Base-by-base conservation (phyloP, 2,113 vertebrate genomes). In the Misgurnus anguillicaudatus region DNA sequence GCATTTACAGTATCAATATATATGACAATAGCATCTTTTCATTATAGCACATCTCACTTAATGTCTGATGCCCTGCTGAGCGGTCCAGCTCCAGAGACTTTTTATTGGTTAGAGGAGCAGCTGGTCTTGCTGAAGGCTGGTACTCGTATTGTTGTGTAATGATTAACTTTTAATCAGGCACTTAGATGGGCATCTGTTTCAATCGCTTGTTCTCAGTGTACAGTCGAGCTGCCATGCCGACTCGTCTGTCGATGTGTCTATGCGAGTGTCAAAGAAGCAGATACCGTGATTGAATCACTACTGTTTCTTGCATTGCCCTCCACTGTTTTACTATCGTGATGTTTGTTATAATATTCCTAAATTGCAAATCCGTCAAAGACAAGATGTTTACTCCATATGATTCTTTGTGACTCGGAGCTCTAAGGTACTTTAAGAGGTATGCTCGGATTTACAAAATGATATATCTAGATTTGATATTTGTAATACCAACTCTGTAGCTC, bases 141-240 rank as follows among this genome's bases (percentile, higher is more conserved):
- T 55, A 82, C 87, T 85, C 85, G 85, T 85, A 80, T 89, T 86
- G 78, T 75, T 72, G 84, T 87, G 88, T 88, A 85, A 86, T 87
- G 83, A 92, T 92, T 90, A 92, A 92, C 85, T 90, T 93, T 93
- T 93, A 91, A 93, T 93, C 91, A 91, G 88, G 90, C 91, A 92
- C 91, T 93, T 92, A 91, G 90, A 83, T 41, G 85, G 90, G 90
- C 91, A 92, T 92, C 92, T 93, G 91, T 92, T 91, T 90, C 87
- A 84, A 86, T 79, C 82, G 53, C 67, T 89, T 89, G 88, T 87
- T 48, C 80, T 78, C 82, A 17, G 76, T 58, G 81, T 65, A 86
- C 83, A 85, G 89, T 87, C 85, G 89, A 90, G 89, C 90, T 89
- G 91, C 90, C 88, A 76, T 83, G 85, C 84, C 80, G 86, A 87